Conservation (phyloP, 2,113 vertebrate species). For the Odontophorus gujanensis region DNA sequence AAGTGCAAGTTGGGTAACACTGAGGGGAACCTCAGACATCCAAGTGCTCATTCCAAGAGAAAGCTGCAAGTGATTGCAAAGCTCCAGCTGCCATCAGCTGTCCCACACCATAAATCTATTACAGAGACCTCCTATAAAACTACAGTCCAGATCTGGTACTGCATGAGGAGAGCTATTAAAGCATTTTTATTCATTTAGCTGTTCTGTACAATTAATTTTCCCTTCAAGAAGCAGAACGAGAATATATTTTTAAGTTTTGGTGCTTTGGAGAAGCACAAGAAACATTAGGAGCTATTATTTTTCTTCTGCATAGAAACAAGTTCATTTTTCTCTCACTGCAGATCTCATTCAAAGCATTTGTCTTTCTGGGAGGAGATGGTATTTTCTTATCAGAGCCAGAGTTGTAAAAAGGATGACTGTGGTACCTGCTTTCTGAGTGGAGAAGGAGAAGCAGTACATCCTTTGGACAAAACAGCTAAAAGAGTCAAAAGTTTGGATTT, state of each 20-base stretch:
- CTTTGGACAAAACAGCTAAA: neutral
- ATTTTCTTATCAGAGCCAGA: neutral
- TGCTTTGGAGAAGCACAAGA: neutral
- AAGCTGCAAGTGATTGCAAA: neutral
- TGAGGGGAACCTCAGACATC: slow-evolving; percentile 1
- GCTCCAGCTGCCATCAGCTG: neutral
- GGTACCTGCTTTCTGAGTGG: neutral
- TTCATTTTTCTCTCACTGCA: neutral
- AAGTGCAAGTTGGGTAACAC: neutral
- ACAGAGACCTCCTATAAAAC: neutral
- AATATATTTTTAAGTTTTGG: neutral
- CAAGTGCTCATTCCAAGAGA: neutral
- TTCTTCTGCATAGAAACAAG: neutral
- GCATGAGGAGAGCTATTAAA: neutral
- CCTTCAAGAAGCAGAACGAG: neutral
- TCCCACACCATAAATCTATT: neutral
- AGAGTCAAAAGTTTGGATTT: neutral
- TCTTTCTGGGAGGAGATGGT: neutral
- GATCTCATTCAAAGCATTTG: neutral
- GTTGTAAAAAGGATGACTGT: rapidly evolving
- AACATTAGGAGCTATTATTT: neutral
- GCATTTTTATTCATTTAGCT: neutral
- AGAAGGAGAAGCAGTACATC: neutral
- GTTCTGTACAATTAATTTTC: neutral
- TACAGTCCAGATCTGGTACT: neutral